Percentiles rank a stretch among this genome's conserved stretches.
Conservation (phyloP, 2,113 vertebrate species). For the Rhizomys pruinosus region DNA sequence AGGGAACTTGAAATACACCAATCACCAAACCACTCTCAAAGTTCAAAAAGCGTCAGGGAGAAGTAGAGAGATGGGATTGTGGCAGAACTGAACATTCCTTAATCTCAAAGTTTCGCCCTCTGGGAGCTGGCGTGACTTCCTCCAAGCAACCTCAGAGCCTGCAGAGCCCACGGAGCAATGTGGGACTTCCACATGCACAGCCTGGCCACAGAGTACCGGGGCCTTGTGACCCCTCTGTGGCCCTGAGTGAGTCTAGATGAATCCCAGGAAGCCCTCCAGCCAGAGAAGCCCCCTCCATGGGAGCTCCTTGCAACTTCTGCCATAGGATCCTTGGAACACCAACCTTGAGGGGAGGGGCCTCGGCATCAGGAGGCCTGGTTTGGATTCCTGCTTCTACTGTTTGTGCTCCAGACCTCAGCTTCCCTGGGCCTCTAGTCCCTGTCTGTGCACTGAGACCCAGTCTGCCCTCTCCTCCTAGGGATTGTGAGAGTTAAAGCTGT, state of each 20-base stretch:
- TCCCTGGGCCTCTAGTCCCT: background rate
- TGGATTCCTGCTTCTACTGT: background rate
- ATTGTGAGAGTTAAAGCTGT: fast-evolving
- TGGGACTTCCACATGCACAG: background rate
- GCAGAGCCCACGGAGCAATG: fast-evolving
- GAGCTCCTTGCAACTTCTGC: background rate
- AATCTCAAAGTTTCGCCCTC: background rate
- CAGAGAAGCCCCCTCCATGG: background rate
- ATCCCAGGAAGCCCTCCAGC: background rate
- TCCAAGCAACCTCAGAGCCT: too few relatives aligned
- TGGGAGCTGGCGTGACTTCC: background rate
- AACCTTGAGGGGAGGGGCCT: background rate
- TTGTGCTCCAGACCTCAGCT: too few relatives aligned
- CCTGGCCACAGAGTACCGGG: background rate
- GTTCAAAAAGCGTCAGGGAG: background rate
- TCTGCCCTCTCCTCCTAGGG: background rate
- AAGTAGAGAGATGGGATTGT: background rate
- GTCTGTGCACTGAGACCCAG: too few relatives aligned
- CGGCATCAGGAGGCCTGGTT: background rate
- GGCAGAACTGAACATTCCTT: background rate
- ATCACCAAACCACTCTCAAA: background rate
- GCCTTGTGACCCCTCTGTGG: background rate
- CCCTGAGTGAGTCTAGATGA: background rate
- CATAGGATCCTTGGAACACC: background rate
- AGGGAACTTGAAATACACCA: background rate